These are phyloP conservation scores for Tineola bisselliella DNA, from an alignment of 2,888 invertebrate genomes.

Conservation along the genomic window DNA sequence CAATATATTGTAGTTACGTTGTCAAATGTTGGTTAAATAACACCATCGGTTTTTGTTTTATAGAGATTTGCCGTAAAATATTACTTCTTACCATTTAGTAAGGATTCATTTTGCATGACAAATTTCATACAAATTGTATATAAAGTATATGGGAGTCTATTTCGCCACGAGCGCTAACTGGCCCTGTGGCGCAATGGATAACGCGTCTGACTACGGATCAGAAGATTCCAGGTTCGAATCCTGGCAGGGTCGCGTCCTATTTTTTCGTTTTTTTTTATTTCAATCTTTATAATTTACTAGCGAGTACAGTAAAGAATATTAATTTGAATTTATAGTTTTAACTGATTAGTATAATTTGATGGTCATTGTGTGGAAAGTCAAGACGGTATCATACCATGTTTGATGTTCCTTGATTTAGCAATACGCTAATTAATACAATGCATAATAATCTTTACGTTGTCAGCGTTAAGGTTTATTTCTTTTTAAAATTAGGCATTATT, in stretches of 20 bases:
- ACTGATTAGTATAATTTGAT: background rate
- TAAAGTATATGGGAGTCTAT: background rate
- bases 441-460: constrained; percentile 19
- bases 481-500: background rate
- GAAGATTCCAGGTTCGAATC: constrained; percentile 74
- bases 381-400: constrained; percentile 45
- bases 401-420: constrained; percentile 31
- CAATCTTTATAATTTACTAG: background rate
- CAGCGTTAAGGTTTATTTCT: constrained; percentile 1
- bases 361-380: constrained; percentile 27
- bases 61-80: background rate
- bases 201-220: constrained; percentile 79
- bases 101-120: background rate
- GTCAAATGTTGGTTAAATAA: no score
- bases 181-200: constrained; percentile 75
- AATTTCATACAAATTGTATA: background rate
- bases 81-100: background rate
- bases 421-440: constrained; percentile 21
- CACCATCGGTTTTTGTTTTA: no score
- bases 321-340: background rate
- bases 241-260: constrained; percentile 64
- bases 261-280: constrained; percentile 20
- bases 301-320: background rate
- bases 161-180: constrained; percentile 21
- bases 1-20: background rate